Evolutionary conservation across 2,888 invertebrate species (phyloP), one percentile per base, ranked within the genome.

Genomic region (Antheraea yamamai): DNA sequence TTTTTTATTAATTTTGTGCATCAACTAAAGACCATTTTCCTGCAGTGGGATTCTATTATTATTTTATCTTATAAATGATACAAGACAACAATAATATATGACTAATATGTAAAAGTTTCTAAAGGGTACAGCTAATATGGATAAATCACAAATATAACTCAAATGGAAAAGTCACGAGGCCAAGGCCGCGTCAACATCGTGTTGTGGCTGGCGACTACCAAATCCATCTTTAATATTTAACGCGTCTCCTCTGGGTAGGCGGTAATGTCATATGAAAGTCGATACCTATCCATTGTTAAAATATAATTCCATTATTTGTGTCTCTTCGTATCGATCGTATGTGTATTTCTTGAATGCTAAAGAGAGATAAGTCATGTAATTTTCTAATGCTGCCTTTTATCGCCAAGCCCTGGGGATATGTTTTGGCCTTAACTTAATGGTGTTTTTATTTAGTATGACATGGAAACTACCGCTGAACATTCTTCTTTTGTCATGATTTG

Each of bases 161-260:
- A 70, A 70, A 39, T 39, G 35, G 30, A 70, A 70, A 70, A 70
- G 68, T 20, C 39, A 70, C 68, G 35, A 39, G 68, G 68, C 68
- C 68, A 70, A 70, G 68, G 68, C 10, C 68, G 30, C 68, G n/a
- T 70, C 30, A 35, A 70, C 30, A 70, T 70, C 18, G 20, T 70
- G 39, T 39, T 39, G 68, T 70, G 39, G 20, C 68, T 0, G 39
- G n/a, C n/a, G 68, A 70, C 39, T 70, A 20, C 68, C 68, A 70
- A 70, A 70, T 70, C 20, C 7, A n/a, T 70, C 68, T 70, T 70
- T 70, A 70, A 70, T 70, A 70, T 70, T 70, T 35, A 70, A 70
- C 68, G 35, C 39, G 68, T 70, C 68, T 70, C 18, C 18, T 35
- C 39, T 70, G 14, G 35, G 68, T 70, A 39, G 68, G 68, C 39